These are phyloP conservation scores for Siphlonurus alternatus DNA, from an alignment of 2,888 invertebrate species.

Conservation along the genomic window DNA sequence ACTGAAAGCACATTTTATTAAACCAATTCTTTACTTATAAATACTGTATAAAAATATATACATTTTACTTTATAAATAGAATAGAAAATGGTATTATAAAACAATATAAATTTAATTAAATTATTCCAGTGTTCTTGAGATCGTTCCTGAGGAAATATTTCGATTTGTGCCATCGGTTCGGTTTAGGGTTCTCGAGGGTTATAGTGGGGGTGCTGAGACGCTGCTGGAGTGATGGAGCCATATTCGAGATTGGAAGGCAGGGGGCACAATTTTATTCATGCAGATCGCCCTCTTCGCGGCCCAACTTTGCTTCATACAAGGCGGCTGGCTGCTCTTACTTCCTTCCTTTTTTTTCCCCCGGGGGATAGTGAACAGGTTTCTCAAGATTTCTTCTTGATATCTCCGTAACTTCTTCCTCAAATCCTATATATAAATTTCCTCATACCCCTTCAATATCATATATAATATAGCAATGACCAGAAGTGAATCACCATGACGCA, in stretches of 20 bases:
- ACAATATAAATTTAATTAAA: no score
- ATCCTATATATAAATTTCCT: background rate
- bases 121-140: background rate
- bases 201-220: background rate
- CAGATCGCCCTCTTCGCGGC: background rate
- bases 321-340: background rate
- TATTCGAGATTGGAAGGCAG: background rate
- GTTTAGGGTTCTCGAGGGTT: background rate
- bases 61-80: background rate
- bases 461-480: background rate
- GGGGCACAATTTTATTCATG: background rate
- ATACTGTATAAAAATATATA: background rate
- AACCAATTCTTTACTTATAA: no score
- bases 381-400: background rate
- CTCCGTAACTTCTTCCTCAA: background rate
- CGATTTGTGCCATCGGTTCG: background rate
- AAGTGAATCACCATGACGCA: no score
- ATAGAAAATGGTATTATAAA: no score
- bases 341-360: background rate
- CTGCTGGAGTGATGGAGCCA: background rate
- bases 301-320: background rate
- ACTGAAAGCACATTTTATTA: no score
- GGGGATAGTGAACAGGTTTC: background rate
- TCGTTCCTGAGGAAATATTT: background rate
- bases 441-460: background rate